Conservation (phyloP, 2,113 vertebrate genomes). For the Labrus mixtus region DNA sequence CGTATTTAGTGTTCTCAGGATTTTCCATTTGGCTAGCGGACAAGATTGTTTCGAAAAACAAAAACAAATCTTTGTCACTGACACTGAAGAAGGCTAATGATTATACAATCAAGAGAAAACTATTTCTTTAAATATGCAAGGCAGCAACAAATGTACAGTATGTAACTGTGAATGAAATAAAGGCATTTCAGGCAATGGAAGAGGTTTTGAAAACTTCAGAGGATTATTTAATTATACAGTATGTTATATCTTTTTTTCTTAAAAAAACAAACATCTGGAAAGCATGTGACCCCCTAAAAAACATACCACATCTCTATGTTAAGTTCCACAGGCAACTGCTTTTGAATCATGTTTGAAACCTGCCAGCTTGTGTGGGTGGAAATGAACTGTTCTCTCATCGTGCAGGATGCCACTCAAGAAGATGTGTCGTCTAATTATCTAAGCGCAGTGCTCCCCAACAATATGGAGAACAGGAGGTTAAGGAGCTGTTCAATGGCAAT, state of each 20-base stretch:
- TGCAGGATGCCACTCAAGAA: constrained; percentile 32
- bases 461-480: constrained; percentile 18
- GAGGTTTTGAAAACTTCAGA: not conserved
- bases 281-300: not conserved
- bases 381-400: constrained; percentile 11
- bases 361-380: constrained; percentile 37
- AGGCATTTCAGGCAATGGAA: constrained; percentile 2
- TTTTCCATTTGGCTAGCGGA: constrained; percentile 8
- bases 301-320: constrained; percentile 13
- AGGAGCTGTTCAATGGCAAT: constrained; percentile 12
- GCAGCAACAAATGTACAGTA: constrained; percentile 24
- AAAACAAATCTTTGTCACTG: constrained; percentile 36
- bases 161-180: constrained; percentile 25
- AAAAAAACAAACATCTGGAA: constrained; percentile 16
- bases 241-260: constrained; percentile 23
- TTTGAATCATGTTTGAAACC: constrained; percentile 38
- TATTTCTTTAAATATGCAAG: constrained; percentile 25
- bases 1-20: not conserved
- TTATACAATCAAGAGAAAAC: constrained; percentile 13
- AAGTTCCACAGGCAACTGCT: constrained; percentile 25
- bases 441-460: not conserved
- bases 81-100: constrained; percentile 9
- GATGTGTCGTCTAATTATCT: constrained; percentile 17
- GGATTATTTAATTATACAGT: constrained; percentile 15
- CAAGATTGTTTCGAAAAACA: constrained; percentile 21